Evolutionary conservation across 2,888 invertebrate species (phyloP).

Genomic region (Latrodectus hesperus): DNA sequence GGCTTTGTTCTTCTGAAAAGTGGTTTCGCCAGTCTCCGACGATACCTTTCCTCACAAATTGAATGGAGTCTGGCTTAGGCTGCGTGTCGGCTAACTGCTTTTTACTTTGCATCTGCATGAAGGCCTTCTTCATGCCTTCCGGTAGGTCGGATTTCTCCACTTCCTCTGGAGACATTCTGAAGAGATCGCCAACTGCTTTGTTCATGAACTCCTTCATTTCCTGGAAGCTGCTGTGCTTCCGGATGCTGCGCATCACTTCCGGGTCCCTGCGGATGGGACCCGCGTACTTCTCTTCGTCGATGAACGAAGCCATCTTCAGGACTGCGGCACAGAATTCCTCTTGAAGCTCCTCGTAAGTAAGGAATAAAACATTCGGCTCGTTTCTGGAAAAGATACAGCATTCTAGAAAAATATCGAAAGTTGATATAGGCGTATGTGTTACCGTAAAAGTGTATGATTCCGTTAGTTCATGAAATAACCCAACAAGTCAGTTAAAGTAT

Average conservation of each 20-base stretch:
- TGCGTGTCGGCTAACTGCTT: background rate
- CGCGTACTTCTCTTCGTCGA: slow-evolving; percentile 56
- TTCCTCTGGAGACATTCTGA: background rate
- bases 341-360: slow-evolving; percentile 76
- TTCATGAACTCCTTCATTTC: slow-evolving; percentile 48
- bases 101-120: background rate
- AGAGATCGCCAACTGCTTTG: background rate
- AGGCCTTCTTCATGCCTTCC: background rate
- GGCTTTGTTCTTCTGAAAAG: slow-evolving; percentile 73
- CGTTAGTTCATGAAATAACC: too few relatives aligned
- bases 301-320: slow-evolving; percentile 70
- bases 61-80: background rate
- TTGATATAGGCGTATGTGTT: too few relatives aligned
- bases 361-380: slow-evolving; percentile 73
- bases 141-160: background rate
- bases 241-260: slow-evolving; percentile 20
- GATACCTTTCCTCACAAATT: slow-evolving; percentile 69
- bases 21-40: slow-evolving; percentile 76
- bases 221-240: slow-evolving; percentile 48
- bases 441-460: too few relatives aligned
- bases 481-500: too few relatives aligned
- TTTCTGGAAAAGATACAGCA: slow-evolving; percentile 45
- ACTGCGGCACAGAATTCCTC: slow-evolving; percentile 66
- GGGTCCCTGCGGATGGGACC: slow-evolving; percentile 17
- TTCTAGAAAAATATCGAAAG: too few relatives aligned